Evolutionary conservation across 2,797 vertebrate species (phyloP).

Genomic region (Stomatorhinus walkeri): DNA sequence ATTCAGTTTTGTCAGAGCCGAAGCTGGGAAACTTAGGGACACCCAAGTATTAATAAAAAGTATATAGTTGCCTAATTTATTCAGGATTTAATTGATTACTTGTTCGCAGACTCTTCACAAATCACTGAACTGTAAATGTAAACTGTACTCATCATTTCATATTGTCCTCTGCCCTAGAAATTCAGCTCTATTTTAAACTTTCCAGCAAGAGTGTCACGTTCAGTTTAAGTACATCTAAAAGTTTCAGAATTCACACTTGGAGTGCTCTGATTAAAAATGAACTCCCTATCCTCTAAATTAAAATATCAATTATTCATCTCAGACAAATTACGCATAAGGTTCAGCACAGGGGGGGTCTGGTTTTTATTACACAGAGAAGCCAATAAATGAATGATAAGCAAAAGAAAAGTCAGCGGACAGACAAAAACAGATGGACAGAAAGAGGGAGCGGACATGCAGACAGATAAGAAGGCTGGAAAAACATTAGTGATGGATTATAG

Average conservation of each 20-base stretch:
- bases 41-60: not conserved
- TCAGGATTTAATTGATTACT: not conserved
- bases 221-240: conserved; percentile 3
- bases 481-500: not conserved
- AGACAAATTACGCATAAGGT: conserved; percentile 44
- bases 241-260: not conserved
- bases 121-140: conserved; percentile 13
- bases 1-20: not conserved
- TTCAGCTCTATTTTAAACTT: conserved; percentile 14
- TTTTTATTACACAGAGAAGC: not conserved
- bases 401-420: not conserved
- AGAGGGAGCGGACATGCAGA: not conserved
- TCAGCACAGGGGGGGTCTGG: conserved; percentile 29
- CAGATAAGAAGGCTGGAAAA: not conserved
- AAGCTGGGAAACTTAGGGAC: not conserved
- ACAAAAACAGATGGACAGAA: not conserved
- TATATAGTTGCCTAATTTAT: not conserved
- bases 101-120: not conserved
- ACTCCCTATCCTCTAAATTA: conserved; percentile 18
- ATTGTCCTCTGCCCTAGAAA: not conserved
- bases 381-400: not conserved
- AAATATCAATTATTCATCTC: conserved; percentile 47
- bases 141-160: not conserved
- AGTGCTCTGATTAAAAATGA: conserved; percentile 25
- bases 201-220: conserved; percentile 12